A percentile compares a stretch with the other conserved stretches of the same genome.
phyloP scores from a whole-genome alignment of 2,113 vertebrate species.

The Acrocephalus arundinaceus region DNA sequence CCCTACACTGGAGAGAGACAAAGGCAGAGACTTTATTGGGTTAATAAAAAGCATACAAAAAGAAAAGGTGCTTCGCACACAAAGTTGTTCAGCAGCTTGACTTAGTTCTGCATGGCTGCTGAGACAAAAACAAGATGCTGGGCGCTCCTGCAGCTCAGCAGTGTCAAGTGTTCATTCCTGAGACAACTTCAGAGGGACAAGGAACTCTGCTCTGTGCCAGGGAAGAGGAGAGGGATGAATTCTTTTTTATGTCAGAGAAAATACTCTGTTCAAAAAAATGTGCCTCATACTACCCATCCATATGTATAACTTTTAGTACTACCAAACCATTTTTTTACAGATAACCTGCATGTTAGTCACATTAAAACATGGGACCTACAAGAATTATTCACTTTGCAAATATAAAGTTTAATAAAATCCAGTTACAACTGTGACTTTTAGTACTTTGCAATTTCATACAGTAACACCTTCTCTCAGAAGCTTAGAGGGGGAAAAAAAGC shows the following conservation, averaged over 20 bases:
- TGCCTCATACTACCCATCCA: background rate
- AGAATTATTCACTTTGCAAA: conserved; percentile 7
- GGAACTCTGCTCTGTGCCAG: background rate
- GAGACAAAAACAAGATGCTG: background rate
- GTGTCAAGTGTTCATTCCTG: background rate
- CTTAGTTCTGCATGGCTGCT: accelerated
- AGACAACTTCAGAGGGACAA: background rate
- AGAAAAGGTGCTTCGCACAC: background rate
- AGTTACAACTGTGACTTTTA: background rate
- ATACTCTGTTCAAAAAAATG: background rate
- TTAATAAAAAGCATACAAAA: background rate
- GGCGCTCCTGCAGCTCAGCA: background rate
- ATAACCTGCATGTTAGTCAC: background rate
- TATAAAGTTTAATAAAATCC: background rate
- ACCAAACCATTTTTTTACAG: background rate
- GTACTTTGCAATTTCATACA: background rate
- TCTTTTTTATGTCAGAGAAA: background rate
- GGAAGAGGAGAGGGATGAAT: background rate
- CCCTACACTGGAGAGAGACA: background rate
- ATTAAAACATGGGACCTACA: background rate
- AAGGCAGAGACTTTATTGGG: background rate
- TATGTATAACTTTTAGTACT: background rate
- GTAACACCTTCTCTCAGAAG: background rate
- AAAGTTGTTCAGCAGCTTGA: background rate
- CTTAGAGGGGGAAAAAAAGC: background rate